Evolutionary conservation across 2,888 invertebrate species (phyloP), one percentile per base, ranked within the genome.

Genomic region (Orchesellides sinensis): DNA sequence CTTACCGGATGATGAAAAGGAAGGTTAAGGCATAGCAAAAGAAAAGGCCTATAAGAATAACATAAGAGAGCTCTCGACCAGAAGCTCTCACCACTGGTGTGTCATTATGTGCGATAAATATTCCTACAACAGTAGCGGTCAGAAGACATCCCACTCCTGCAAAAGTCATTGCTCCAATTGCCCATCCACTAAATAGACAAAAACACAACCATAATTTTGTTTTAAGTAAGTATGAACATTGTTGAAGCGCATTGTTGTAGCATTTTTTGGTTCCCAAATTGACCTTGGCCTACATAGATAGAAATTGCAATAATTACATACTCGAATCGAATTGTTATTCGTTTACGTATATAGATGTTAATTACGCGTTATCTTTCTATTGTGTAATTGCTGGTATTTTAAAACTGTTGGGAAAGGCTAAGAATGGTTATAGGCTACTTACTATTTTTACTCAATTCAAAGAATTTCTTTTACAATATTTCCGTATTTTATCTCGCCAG

Each of bases 71-170:
- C 90, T 96, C 96, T 56, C 96, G 92, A 45, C 98, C 98, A 17
- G 97, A 96, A 45, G 98, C 98, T 87, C 98, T 94, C n/a, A 99
- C 99, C 66, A 99, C 96, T 0, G 99, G 98, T 0, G 99, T 99
- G 87, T 96, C 94, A 90, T 98, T 96, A 91, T 96, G 94, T 19
- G 93, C 93, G 69, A 95, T 91, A 92, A 97, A 97, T 21, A 97
- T 95, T 6, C 94, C 93, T 73, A 93, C 93, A 3, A 96, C 95
- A 90, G 95, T 94, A 8, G 92, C 85, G 0, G 93, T 97, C 83
- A 96, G 92, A 70, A 96, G 90, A 86, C 97, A 95, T 17, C 98
- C 98, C 0, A 94, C 93, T 8, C 95, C 93, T 35, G 96, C 95
- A 89, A 97, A 94, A 10, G 95, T 93, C 95, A 98, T 96, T 12